Conservation (phyloP, 2,797 vertebrate species). For the Mycteria americana region DNA sequence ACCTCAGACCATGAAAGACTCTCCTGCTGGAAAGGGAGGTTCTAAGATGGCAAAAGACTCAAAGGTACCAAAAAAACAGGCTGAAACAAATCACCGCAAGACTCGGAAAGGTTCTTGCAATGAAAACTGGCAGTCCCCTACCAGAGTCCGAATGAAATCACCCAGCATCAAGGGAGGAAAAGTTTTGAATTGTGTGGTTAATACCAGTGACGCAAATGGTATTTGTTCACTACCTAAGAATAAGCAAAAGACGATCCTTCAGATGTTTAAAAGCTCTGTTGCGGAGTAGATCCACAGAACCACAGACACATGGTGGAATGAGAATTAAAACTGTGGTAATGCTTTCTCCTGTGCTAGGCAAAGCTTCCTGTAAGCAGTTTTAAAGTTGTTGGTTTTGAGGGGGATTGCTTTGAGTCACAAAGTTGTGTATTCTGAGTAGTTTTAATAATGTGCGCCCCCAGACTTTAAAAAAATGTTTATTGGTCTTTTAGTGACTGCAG, state of each 20-base stretch:
- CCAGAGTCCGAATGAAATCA: slow-evolving; percentile 14
- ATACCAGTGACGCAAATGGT: slow-evolving; percentile 51
- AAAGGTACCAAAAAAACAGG: background rate
- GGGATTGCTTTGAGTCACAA: background rate
- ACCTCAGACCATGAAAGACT: background rate
- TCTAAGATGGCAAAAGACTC: slow-evolving; percentile 4
- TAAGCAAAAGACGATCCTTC: slow-evolving; percentile 77
- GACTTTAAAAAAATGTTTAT: background rate
- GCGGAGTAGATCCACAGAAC: slow-evolving; percentile 40
- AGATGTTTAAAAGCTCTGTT: slow-evolving; percentile 73
- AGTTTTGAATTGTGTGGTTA: slow-evolving; percentile 57
- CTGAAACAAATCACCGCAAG: slow-evolving; percentile 26
- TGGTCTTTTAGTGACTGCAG: background rate
- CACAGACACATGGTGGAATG: rapidly evolving
- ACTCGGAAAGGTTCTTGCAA: slow-evolving; percentile 22
- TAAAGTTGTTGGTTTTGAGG: background rate
- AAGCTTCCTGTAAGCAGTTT: background rate
- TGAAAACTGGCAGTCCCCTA: slow-evolving; percentile 66
- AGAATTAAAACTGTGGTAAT: background rate
- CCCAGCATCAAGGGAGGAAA: slow-evolving; percentile 48
- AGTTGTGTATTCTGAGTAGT: background rate
- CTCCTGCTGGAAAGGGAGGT: slow-evolving; percentile 6
- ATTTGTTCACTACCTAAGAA: slow-evolving; percentile 53
- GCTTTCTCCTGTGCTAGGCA: background rate
- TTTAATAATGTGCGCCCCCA: rapidly evolving